These are phyloP conservation scores for Agrochola lychnidis DNA, from an alignment of 2,888 invertebrate species.

Conservation along the genomic window DNA sequence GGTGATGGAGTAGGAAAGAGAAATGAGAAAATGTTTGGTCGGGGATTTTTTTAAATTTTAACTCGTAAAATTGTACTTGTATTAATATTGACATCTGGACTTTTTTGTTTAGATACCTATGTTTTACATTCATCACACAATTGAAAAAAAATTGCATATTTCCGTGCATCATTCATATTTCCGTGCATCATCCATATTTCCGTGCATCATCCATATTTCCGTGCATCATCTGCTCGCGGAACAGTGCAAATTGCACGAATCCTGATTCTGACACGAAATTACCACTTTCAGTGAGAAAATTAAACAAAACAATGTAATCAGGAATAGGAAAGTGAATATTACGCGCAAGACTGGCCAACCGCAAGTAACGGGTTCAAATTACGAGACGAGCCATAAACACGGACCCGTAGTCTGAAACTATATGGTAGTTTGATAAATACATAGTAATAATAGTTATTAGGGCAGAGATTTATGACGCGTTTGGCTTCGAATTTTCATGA, in stretches of 20 bases:
- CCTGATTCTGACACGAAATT: conserved; percentile 3
- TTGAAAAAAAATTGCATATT: not conserved
- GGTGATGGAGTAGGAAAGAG: too few species aligned
- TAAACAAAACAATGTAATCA: conserved; percentile 48
- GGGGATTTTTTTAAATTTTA: too few species aligned
- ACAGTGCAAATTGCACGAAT: conserved; percentile 9
- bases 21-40: too few species aligned
- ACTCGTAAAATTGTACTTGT: too few species aligned
- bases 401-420: conserved; percentile 14
- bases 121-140: too few species aligned
- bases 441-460: conserved; percentile 53
- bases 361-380: conserved; percentile 50
- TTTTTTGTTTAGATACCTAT: too few species aligned
- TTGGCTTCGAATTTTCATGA: conserved; percentile 18
- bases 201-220: not conserved
- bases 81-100: too few species aligned
- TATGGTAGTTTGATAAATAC: conserved; percentile 46
- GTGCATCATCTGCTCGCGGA: not conserved
- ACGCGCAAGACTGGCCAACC: conserved; percentile 54
- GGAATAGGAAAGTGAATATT: conserved; percentile 56
- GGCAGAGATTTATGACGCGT: conserved; percentile 36
- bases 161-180: not conserved
- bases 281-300: conserved; percentile 31
- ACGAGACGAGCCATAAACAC: conserved; percentile 26
- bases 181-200: not conserved